These are phyloP conservation scores for Drosophila eohydei DNA, from an alignment of 2,888 invertebrate species.

Conservation along the genomic window DNA sequence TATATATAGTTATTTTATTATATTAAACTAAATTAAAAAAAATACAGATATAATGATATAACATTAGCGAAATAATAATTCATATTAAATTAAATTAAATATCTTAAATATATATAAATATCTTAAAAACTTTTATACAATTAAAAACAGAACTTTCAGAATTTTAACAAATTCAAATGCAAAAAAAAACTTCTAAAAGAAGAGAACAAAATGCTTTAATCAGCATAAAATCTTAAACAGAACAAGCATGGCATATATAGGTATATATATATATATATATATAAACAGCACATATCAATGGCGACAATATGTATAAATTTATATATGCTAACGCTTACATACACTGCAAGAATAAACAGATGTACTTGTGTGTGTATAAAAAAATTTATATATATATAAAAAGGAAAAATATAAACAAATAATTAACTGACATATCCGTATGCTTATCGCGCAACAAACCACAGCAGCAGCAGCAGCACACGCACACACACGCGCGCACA, in stretches of 20 bases:
- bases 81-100: neutral
- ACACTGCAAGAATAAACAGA: slow-evolving; percentile 27
- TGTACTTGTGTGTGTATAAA: slow-evolving; percentile 30
- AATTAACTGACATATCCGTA: slow-evolving; percentile 82
- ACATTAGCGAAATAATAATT: neutral
- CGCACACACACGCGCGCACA: slow-evolving; percentile 15
- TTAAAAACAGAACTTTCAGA: neutral
- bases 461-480: slow-evolving; percentile 60
- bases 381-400: slow-evolving; percentile 37
- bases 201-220: slow-evolving; percentile 34
- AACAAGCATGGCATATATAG: slow-evolving; percentile 6
- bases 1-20: no score
- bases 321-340: slow-evolving; percentile 23
- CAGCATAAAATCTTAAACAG: slow-evolving; percentile 37
- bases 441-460: slow-evolving; percentile 81
- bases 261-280: slow-evolving; percentile 15
- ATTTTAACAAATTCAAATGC: neutral
- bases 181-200: neutral
- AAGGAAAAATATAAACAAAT: slow-evolving; percentile 78
- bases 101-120: neutral
- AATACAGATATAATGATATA: no score
- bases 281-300: slow-evolving; percentile 34
- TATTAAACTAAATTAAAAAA: no score
- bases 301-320: slow-evolving; percentile 32
- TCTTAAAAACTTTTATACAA: neutral